These are phyloP conservation scores for Drosophila paucipuncta DNA, from an alignment of 2,888 invertebrate species.

Conservation along the genomic window DNA sequence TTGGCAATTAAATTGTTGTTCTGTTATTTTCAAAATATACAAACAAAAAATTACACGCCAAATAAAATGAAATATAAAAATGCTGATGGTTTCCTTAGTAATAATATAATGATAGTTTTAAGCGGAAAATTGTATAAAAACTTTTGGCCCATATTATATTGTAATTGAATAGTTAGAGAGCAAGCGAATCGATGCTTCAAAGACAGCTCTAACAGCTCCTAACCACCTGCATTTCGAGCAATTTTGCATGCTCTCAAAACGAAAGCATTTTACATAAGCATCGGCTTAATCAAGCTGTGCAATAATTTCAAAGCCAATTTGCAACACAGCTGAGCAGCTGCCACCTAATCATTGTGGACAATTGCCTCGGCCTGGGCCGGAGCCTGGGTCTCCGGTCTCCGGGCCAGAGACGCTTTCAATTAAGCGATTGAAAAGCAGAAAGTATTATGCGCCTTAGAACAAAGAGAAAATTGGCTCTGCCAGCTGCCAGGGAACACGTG, in stretches of 20 bases:
- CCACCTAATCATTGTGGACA: slow-evolving; percentile 46
- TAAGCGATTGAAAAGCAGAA: slow-evolving; percentile 56
- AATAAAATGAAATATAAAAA: neutral
- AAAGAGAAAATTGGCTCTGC: slow-evolving; percentile 47
- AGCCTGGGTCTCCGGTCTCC: slow-evolving; percentile 1
- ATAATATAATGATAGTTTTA: neutral
- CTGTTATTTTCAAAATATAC: neutral
- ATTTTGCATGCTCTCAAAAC: slow-evolving; percentile 8
- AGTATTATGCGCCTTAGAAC: slow-evolving; percentile 60
- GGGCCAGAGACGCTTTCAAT: slow-evolving; percentile 56
- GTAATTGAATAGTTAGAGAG: neutral
- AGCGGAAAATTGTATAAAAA: neutral
- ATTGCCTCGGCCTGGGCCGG: slow-evolving; percentile 20
- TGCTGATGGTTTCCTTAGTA: neutral
- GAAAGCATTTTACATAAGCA: slow-evolving; percentile 14
- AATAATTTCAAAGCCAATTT: slow-evolving; percentile 27
- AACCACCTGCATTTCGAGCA: neutral
- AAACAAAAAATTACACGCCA: neutral
- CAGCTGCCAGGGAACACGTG: slow-evolving; percentile 37
- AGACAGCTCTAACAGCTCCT: neutral
- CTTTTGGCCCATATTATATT: neutral
- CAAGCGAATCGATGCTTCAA: neutral
- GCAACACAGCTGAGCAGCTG: slow-evolving; percentile 42
- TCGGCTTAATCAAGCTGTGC: slow-evolving; percentile 2
- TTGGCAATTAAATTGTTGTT: neutral